Evolutionary conservation across 64 coral and sea anemone species (phyloP).

Genomic region (Pachyseris speciosa): DNA sequence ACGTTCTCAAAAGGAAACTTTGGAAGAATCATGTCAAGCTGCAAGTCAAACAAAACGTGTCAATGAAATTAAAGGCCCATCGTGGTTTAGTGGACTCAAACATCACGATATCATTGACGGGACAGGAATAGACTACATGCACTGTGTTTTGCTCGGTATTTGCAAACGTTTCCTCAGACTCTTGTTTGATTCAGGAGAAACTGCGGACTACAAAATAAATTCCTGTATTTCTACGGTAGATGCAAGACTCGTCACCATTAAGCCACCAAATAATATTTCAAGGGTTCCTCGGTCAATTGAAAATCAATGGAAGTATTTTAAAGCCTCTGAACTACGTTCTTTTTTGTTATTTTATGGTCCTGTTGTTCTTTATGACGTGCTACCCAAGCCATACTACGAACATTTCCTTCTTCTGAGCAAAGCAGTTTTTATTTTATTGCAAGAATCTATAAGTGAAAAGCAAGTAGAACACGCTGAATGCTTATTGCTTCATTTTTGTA

Average conservation of each 20-base stretch:
- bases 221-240: conserved; percentile 6
- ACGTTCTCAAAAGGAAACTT: background rate
- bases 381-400: conserved; percentile 29
- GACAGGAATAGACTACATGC: conserved; percentile 56
- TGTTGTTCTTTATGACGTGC: background rate
- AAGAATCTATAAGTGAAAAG: background rate
- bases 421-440: conserved; percentile 48
- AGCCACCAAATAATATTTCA: conserved; percentile 48
- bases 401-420: conserved; percentile 58
- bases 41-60: background rate
- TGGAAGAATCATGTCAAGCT: background rate
- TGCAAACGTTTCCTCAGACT: conserved; percentile 10
- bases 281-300: background rate
- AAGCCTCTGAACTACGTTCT: conserved; percentile 48
- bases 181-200: background rate
- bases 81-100: conserved; percentile 42
- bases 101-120: conserved; percentile 53
- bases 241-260: conserved; percentile 6
- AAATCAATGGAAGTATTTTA: too few relatives aligned
- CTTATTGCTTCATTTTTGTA: conserved; percentile 54
- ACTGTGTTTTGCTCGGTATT: conserved; percentile 36
- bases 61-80: conserved; percentile 15
- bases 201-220: conserved; percentile 36
- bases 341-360: conserved; percentile 36
- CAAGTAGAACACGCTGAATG: conserved; percentile 43